phyloP scores from a whole-genome alignment of 2,797 vertebrate species.

The Varecia variegata region DNA sequence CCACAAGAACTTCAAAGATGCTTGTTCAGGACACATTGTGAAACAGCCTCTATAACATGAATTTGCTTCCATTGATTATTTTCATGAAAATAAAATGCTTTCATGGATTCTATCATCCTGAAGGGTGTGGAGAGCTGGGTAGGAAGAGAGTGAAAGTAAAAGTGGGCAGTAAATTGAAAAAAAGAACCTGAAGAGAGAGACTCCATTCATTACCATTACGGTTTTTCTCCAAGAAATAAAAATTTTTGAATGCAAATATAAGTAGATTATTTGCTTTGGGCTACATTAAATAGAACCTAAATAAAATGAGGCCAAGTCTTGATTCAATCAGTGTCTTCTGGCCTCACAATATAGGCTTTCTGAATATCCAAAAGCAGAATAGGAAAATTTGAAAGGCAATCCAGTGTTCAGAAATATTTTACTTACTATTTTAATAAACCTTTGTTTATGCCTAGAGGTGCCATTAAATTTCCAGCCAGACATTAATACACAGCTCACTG shows the following conservation, averaged over 20 bases:
- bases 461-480: slow-evolving; percentile 87
- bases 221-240: slow-evolving; percentile 48
- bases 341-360: slow-evolving; percentile 42
- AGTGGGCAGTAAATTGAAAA: not conserved
- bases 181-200: not conserved
- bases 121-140: not conserved
- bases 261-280: slow-evolving; percentile 42
- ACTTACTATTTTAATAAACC: slow-evolving; percentile 88
- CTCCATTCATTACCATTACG: not conserved
- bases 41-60: not conserved
- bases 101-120: not conserved
- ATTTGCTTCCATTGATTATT: not conserved
- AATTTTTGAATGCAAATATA: slow-evolving; percentile 53
- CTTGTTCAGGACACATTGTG: not conserved
- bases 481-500: slow-evolving; percentile 85
- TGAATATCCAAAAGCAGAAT: slow-evolving; percentile 74
- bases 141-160: not conserved
- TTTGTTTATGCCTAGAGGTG: slow-evolving; percentile 90
- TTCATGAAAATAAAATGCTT: not conserved
- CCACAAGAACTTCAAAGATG: not conserved
- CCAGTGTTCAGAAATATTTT: slow-evolving; percentile 82
- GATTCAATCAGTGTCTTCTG: slow-evolving; percentile 56
- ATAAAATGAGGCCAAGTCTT: slow-evolving; percentile 49
- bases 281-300: slow-evolving; percentile 25
- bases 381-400: slow-evolving; percentile 80